Percentiles rank a stretch among this genome's conserved stretches.
These are phyloP conservation scores for Leucoraja ocellata DNA, from an alignment of 2,797 vertebrate genomes.

Conservation along the genomic window DNA sequence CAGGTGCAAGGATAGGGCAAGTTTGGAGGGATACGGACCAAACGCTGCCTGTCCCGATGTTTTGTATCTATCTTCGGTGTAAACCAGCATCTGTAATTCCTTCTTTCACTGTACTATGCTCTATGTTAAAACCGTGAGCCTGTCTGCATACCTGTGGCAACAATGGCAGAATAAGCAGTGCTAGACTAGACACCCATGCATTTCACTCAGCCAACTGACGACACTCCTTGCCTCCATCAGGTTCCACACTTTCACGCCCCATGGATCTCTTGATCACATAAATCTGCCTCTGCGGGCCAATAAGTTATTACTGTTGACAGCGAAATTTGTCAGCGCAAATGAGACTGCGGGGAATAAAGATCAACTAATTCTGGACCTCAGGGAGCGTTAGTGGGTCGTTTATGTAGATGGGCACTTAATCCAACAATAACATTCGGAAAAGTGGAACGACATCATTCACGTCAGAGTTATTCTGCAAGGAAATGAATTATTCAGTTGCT, in stretches of 20 bases:
- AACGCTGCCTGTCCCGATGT: too few relatives aligned
- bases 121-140: background rate
- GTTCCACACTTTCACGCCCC: background rate
- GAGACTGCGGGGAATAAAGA: background rate
- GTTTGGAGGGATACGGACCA: too few relatives aligned
- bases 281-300: background rate
- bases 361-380: background rate
- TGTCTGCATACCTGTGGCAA: too few relatives aligned
- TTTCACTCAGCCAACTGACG: background rate
- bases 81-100: too few relatives aligned
- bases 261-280: background rate
- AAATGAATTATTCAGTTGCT: slow-evolving; percentile 21
- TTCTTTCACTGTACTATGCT: too few relatives aligned
- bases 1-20: too few relatives aligned
- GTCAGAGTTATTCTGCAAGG: background rate
- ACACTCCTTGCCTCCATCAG: background rate
- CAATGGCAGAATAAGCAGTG: background rate
- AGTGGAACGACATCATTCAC: background rate
- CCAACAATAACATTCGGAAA: slow-evolving; percentile 19
- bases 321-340: slow-evolving; percentile 18
- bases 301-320: slow-evolving; percentile 13
- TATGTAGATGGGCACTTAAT: slow-evolving; percentile 33
- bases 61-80: too few relatives aligned
- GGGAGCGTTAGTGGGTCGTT: background rate
- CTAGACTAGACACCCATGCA: too few relatives aligned